Conservation (phyloP, 2,797 vertebrate species). For the Malurus splendens region DNA sequence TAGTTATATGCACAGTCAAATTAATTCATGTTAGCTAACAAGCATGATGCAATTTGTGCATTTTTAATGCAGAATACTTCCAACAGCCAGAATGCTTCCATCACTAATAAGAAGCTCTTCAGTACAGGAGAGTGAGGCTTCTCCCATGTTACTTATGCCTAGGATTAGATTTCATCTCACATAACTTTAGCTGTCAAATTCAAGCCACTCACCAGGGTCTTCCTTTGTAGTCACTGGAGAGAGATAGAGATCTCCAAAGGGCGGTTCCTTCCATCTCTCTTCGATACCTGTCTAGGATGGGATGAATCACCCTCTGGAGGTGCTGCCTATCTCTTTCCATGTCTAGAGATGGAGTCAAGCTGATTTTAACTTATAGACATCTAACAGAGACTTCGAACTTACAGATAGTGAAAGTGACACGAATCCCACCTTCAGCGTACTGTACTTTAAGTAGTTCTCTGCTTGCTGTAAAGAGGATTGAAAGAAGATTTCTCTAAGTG, state of each 20-base stretch:
- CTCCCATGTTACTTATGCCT: not conserved
- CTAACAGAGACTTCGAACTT: not conserved
- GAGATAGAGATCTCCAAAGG: not conserved
- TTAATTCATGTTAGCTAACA: not conserved
- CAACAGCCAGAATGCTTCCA: not conserved
- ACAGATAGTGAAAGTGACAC: not conserved
- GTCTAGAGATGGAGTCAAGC: not conserved
- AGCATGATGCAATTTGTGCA: not conserved
- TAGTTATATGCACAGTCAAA: not conserved
- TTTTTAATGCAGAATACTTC: not conserved
- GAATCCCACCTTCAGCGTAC: not conserved
- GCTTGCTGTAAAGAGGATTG: constrained; percentile 31
- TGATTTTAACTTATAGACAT: not conserved
- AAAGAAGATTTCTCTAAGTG: constrained; percentile 39
- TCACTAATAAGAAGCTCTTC: not conserved
- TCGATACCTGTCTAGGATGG: not conserved
- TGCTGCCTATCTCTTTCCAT: not conserved
- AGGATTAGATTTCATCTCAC: not conserved
- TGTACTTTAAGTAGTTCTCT: constrained; percentile 18
- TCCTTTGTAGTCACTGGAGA: not conserved
- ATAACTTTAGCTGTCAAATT: not conserved
- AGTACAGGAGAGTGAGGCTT: not conserved
- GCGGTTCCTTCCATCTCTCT: not conserved
- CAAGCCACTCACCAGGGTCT: not conserved
- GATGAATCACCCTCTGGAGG: not conserved